These are phyloP conservation scores for Melanophora roralis DNA, from an alignment of 2,888 invertebrate genomes.

Conservation along the genomic window DNA sequence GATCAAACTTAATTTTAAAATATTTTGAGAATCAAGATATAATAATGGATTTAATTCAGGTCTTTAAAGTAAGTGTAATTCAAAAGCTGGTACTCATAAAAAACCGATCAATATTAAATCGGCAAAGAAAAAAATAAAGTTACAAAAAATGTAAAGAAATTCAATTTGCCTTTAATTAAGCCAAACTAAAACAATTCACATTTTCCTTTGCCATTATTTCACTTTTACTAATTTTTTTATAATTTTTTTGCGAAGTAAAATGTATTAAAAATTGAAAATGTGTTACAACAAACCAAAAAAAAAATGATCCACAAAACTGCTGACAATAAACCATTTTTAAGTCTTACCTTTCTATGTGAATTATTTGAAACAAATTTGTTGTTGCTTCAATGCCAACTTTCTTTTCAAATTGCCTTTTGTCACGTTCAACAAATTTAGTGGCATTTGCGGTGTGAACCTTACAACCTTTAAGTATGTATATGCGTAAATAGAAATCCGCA, in stretches of 20 bases:
- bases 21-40: no score
- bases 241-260: constrained; percentile 4
- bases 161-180: constrained; percentile 3
- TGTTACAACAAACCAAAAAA: constrained; percentile 26
- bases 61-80: no score
- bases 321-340: not conserved
- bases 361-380: not conserved
- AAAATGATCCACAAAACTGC: constrained; percentile 28
- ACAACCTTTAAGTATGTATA: constrained; percentile 11
- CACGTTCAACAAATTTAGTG: constrained; percentile 39
- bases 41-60: no score
- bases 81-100: no score
- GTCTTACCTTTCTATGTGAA: no score
- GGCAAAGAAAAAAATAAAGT: no score
- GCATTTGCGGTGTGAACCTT: constrained; percentile 37
- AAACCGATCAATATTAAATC: no score
- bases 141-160: not conserved
- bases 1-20: no score
- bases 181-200: not conserved
- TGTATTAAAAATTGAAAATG: constrained; percentile 23
- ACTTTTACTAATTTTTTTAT: not conserved
- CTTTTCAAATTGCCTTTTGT: constrained; percentile 48
- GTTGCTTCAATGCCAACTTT: constrained; percentile 7
- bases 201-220: not conserved
- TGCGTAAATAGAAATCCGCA: not conserved